Percentiles rank a stretch among this genome's conserved stretches.
Conservation (phyloP, 2,113 vertebrate species). For the Pterophyllum scalare region DNA sequence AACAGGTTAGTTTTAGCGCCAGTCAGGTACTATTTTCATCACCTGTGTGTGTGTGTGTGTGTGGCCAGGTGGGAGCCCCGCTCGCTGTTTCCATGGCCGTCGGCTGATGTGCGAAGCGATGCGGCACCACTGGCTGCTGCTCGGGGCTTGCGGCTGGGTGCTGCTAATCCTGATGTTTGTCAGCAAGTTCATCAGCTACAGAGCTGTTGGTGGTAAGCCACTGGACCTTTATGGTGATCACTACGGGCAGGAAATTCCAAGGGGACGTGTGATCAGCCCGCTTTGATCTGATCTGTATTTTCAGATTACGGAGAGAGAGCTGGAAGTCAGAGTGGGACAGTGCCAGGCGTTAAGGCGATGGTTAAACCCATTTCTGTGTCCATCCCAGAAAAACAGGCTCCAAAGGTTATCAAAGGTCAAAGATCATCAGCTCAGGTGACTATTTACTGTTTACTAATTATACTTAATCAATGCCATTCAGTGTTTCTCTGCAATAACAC, state of each 20-base stretch:
- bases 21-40: background rate
- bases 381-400: conserved; percentile 67
- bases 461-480: accelerated
- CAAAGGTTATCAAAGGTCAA: conserved; percentile 27
- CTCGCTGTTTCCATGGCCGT: conserved; percentile 49
- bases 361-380: conserved; percentile 60
- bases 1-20: background rate
- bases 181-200: conserved; percentile 94
- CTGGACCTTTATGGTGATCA: background rate
- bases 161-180: conserved; percentile 96
- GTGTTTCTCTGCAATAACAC: background rate
- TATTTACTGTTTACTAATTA: background rate
- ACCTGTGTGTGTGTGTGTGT: background rate
- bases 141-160: conserved; percentile 96
- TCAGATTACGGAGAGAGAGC: conserved; percentile 85
- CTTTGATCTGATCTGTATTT: conserved; percentile 4
- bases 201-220: conserved; percentile 87
- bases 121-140: conserved; percentile 96
- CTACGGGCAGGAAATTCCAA: background rate
- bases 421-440: conserved; percentile 81
- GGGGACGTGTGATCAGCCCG: background rate
- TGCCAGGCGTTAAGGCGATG: conserved; percentile 78
- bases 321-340: conserved; percentile 78
- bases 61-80: background rate
- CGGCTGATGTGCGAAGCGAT: conserved; percentile 83